These are phyloP conservation scores for Andricus grossulariae DNA, from an alignment of 1,140 invertebrate genomes.

Conservation along the genomic window DNA sequence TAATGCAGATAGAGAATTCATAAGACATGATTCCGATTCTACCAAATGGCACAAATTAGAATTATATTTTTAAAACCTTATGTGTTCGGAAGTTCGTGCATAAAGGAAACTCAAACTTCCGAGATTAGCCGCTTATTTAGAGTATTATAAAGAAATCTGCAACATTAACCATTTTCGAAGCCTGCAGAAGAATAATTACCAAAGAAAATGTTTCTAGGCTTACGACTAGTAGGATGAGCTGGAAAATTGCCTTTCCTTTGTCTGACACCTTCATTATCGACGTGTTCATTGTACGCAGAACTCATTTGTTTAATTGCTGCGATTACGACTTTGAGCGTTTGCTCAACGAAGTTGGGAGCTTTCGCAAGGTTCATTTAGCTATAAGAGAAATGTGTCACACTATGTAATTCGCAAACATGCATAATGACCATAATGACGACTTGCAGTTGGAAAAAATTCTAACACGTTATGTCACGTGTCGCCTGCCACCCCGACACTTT, in stretches of 20 bases:
- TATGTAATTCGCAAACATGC: slow-evolving; percentile 41
- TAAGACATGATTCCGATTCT: no score
- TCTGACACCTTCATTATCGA: slow-evolving; percentile 48
- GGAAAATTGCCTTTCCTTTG: slow-evolving; percentile 31
- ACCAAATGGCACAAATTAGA: no score
- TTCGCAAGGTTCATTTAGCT: slow-evolving; percentile 33
- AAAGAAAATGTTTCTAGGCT: background rate
- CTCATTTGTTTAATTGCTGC: slow-evolving; percentile 60
- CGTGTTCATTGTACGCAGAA: slow-evolving; percentile 53
- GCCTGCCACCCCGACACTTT: slow-evolving; percentile 43
- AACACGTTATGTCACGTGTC: slow-evolving; percentile 50
- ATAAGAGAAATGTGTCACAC: slow-evolving; percentile 4
- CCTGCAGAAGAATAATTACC: background rate
- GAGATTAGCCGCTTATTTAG: no score
- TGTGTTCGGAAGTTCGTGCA: no score
- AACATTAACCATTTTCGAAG: background rate
- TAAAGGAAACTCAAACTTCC: no score
- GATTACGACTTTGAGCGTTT: slow-evolving; percentile 48
- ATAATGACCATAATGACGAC: slow-evolving; percentile 36
- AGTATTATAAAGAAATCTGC: background rate
- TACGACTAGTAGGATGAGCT: background rate
- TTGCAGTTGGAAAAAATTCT: slow-evolving; percentile 27
- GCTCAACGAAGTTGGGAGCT: slow-evolving; percentile 28
- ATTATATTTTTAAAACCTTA: no score
- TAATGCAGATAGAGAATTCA: no score